Evolutionary conservation across 1,140 invertebrate genomes (phyloP), one percentile per base, ranked within the genome.

Genomic region (Bacillus rossius): DNA sequence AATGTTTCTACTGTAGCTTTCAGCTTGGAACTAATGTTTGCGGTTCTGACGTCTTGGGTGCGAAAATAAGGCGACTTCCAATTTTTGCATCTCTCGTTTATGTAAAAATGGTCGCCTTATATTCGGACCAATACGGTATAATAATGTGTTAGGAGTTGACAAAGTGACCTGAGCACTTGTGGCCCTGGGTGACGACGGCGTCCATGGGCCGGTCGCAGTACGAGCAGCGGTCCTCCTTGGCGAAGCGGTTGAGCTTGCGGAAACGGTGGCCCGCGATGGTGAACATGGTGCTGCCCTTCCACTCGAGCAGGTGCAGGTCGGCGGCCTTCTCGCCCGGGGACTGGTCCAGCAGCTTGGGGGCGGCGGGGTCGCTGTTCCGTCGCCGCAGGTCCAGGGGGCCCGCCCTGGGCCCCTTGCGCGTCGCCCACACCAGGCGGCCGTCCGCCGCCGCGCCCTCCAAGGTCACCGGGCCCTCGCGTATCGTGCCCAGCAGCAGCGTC

Each of bases 131-230:
- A n/a, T n/a, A n/a, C n/a, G n/a, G n/a, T n/a, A n/a, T n/a, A n/a
- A n/a, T n/a, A n/a, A n/a, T n/a, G n/a, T 40, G 17, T 40, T 40
- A 40, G 13, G 38, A 13, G 17, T n/a, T n/a, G n/a, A n/a, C n/a
- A 14, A 8, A 65, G 62, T 74, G 62, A 78, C 77, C 73, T 55
- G 84, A 79, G 69, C 92, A 95, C 57, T 89, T 88, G 68, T 89
- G 87, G 0, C 90, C 91, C 64, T 91, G 87, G 4, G 86, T 85
- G 34, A 91, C 80, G 64, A 92, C 88, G 3, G 85, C 84, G 71
- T 89, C 87, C 80, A 94, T 85, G 42, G 84, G 79, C 65, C 88
- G 82, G 57, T 83, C 79, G 68, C 90, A 93, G 64, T 83, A 85
- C 14, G 82, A 79, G 64, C 90, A 92, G 16, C 82, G 79, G 66